Evolutionary conservation across 2,888 invertebrate species (phyloP).

Genomic region (Plebejus argus): DNA sequence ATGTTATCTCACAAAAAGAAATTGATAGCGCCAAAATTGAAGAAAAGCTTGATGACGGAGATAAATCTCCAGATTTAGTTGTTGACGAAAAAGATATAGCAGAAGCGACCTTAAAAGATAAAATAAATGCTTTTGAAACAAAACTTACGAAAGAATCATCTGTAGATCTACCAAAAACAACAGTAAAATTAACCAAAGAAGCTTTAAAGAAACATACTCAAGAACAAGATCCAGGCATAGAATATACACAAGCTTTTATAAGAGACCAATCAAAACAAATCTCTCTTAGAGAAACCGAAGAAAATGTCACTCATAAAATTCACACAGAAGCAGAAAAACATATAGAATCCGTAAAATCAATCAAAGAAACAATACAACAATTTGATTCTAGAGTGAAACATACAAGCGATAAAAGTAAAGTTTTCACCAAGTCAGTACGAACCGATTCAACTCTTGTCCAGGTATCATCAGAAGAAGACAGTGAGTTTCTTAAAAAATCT

Average conservation of each 20-base stretch:
- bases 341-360: conserved; percentile 64
- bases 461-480: conserved; percentile 78
- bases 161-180: conserved; percentile 67
- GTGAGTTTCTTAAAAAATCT: conserved; percentile 75
- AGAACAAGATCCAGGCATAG: conserved; percentile 72
- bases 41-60: conserved; percentile 76
- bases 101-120: conserved; percentile 70
- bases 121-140: conserved; percentile 74
- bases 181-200: conserved; percentile 75
- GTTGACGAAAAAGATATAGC: conserved; percentile 73
- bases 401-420: conserved; percentile 61
- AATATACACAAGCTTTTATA: conserved; percentile 77
- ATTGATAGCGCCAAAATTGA: conserved; percentile 76
- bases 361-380: conserved; percentile 73
- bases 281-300: conserved; percentile 57
- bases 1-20: conserved; percentile 72
- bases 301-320: conserved; percentile 54
- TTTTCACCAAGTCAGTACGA: conserved; percentile 67
- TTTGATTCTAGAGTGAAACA: conserved; percentile 69
- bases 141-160: conserved; percentile 70
- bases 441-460: conserved; percentile 78
- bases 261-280: conserved; percentile 75
- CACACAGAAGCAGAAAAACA: conserved; percentile 59
- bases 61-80: conserved; percentile 69
- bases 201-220: conserved; percentile 75